phyloP scores from a whole-genome alignment of 1,140 invertebrate genomes.

The Anastrepha obliqua region DNA sequence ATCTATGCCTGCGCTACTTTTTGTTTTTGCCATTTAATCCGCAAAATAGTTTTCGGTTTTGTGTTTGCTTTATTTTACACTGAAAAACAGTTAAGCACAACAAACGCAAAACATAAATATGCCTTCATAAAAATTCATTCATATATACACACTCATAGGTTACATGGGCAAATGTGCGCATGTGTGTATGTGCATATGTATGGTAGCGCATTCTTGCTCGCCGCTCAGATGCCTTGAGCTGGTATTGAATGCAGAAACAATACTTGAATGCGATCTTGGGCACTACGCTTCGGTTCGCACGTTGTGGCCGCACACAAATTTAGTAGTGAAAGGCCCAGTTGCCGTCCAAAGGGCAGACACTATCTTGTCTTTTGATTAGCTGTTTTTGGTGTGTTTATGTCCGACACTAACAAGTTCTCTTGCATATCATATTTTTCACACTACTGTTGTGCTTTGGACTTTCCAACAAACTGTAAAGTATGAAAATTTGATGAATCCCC shows the following conservation, averaged over 20 bases:
- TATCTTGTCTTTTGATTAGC: background rate
- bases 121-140: background rate
- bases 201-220: background rate
- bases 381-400: background rate
- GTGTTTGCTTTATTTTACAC: background rate
- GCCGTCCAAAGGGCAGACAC: background rate
- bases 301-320: background rate
- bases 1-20: background rate
- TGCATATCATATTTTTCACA: background rate
- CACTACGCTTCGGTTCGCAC: conserved; percentile 13
- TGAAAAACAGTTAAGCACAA: conserved; percentile 11
- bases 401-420: background rate
- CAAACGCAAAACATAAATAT: background rate
- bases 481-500: background rate
- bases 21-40: background rate
- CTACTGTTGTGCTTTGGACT: background rate
- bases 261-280: conserved; percentile 11
- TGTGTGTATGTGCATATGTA: background rate
- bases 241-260: background rate
- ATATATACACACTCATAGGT: background rate
- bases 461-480: background rate
- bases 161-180: background rate
- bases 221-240: background rate
- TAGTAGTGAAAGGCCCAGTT: background rate
- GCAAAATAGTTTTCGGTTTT: background rate